Conservation (phyloP, 2,888 invertebrate species). For the Drosophila ezoana region DNA sequence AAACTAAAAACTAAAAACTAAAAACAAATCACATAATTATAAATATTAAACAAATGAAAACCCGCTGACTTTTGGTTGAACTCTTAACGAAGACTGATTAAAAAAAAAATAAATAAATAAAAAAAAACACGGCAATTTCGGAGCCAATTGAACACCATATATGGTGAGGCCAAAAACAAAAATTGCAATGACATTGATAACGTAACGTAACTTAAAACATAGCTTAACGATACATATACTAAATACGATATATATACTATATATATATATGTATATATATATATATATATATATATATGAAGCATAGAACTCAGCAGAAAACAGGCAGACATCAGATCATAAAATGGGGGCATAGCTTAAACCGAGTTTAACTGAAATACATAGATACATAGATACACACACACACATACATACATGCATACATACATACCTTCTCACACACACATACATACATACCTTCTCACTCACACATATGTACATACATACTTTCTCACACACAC, state of each 20-base stretch:
- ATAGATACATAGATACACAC: conserved; percentile 22
- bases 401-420: conserved; percentile 13
- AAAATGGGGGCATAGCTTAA: conserved; percentile 70
- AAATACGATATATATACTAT: conserved; percentile 12
- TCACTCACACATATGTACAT: not conserved
- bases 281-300: too few relatives aligned
- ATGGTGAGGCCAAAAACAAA: conserved; percentile 71
- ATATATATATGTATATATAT: conserved; percentile 1
- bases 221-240: conserved; percentile 58
- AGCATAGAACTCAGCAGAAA: conserved; percentile 25
- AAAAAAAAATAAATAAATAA: conserved; percentile 62
- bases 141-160: conserved; percentile 77
- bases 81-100: conserved; percentile 82
- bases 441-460: conserved; percentile 18
- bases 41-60: conserved; percentile 55
- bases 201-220: conserved; percentile 74
- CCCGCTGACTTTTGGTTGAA: conserved; percentile 82
- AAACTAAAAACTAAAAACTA: conserved; percentile 13
- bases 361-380: conserved; percentile 72
- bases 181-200: conserved; percentile 75
- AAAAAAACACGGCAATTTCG: conserved; percentile 59
- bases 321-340: conserved; percentile 51
- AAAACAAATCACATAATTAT: conserved; percentile 22
- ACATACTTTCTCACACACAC: not conserved
- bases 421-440: not conserved